These are phyloP conservation scores for Coregonus suidteri DNA, from an alignment of 2,797 vertebrate species.

Conservation along the genomic window DNA sequence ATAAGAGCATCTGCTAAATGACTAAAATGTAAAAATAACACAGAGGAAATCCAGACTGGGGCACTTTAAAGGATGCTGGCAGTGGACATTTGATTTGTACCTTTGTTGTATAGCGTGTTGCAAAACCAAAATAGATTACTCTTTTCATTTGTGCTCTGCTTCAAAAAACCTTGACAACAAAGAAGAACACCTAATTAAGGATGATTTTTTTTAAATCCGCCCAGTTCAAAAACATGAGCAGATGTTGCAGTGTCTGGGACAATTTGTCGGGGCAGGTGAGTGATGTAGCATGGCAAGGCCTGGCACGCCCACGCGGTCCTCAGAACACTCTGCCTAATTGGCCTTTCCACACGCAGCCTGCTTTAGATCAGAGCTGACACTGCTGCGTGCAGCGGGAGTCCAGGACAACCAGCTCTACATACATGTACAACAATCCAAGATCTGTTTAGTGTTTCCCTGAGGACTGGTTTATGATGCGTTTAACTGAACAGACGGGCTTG, in stretches of 20 bases:
- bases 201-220: constrained; percentile 48
- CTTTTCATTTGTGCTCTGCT: constrained; percentile 28
- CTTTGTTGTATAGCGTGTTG: not conserved
- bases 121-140: constrained; percentile 23
- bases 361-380: constrained; percentile 86
- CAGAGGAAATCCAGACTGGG: not conserved
- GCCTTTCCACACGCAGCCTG: constrained; percentile 82
- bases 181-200: constrained; percentile 33
- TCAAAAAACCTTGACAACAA: constrained; percentile 32
- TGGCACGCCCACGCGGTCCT: constrained; percentile 79
- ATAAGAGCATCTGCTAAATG: too few relatives aligned
- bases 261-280: constrained; percentile 86
- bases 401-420: constrained; percentile 31
- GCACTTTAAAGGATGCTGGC: not conserved
- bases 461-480: constrained; percentile 61
- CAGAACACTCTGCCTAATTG: constrained; percentile 81
- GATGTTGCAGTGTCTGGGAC: constrained; percentile 79
- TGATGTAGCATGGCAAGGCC: constrained; percentile 82
- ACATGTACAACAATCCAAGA: constrained; percentile 49
- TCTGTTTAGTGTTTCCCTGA: constrained; percentile 61
- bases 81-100: not conserved
- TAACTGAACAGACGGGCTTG: constrained; percentile 52
- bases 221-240: constrained; percentile 77
- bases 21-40: too few relatives aligned
- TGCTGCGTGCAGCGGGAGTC: constrained; percentile 43